Evolutionary conservation across 2,797 vertebrate genomes (phyloP).

Genomic region (Crypturellus tataupa): DNA sequence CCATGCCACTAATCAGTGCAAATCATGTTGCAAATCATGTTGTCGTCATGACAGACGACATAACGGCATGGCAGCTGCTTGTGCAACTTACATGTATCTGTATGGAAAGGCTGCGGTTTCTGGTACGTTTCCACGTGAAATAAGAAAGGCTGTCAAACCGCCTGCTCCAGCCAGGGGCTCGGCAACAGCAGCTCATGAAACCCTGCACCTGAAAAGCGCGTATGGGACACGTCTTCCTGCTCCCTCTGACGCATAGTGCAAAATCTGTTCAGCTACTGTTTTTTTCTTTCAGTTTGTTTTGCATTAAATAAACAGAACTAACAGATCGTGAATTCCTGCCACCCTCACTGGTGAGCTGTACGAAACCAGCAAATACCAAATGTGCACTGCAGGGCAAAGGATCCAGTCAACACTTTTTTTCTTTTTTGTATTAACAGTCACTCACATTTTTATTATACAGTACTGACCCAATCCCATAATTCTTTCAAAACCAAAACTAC

Average conservation of each 20-base stretch:
- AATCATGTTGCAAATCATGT: slow-evolving; percentile 42
- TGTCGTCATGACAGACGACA: slow-evolving; percentile 52
- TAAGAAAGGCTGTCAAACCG: slow-evolving; percentile 9
- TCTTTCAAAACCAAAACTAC: neutral
- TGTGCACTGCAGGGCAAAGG: neutral
- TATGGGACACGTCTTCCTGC: slow-evolving; percentile 12
- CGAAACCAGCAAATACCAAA: slow-evolving; percentile 16
- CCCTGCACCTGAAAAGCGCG: slow-evolving; percentile 26
- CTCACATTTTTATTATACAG: neutral
- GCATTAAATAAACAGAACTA: slow-evolving; percentile 5
- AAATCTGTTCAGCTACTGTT: neutral
- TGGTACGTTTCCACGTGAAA: neutral
- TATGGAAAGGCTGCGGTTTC: neutral
- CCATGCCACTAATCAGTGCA: slow-evolving; percentile 18
- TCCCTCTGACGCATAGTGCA: neutral
- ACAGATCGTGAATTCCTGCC: neutral
- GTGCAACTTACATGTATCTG: slow-evolving; percentile 10
- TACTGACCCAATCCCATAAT: neutral
- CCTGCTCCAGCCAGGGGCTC: slow-evolving; percentile 32
- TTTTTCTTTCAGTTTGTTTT: neutral
- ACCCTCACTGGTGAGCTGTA: neutral
- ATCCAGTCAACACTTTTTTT: neutral
- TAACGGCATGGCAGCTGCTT: slow-evolving; percentile 41
- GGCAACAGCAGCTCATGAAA: slow-evolving; percentile 26
- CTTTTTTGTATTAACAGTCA: neutral